phyloP scores from a whole-genome alignment of 2,113 vertebrate species.

The Dolichallabes microphthalmus region DNA sequence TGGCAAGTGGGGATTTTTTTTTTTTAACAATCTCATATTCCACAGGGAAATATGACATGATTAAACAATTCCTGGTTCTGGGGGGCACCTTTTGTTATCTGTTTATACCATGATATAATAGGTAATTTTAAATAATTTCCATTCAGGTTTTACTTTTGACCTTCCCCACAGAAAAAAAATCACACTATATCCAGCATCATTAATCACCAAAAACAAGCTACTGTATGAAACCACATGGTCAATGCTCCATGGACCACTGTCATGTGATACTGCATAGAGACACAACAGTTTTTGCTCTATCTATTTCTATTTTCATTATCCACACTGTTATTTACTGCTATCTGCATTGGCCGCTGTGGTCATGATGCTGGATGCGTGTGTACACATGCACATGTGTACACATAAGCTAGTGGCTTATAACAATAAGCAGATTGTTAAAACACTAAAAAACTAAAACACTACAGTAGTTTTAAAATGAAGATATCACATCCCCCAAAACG shows the following conservation, averaged over 20 bases:
- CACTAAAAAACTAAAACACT: no score
- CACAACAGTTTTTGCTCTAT: no score
- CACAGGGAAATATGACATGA: not conserved
- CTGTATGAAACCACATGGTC: not conserved
- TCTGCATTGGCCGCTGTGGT: no score
- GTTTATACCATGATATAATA: not conserved
- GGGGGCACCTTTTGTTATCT: not conserved
- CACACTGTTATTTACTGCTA: no score
- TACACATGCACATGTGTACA: no score
- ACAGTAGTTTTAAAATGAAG: no score
- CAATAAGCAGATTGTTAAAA: no score
- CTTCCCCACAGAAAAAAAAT: not conserved
- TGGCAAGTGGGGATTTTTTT: not conserved
- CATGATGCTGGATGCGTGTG: no score
- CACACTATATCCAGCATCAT: not conserved
- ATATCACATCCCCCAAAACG: no score
- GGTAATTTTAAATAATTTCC: not conserved
- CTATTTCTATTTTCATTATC: no score
- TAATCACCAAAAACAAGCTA: slow-evolving; percentile 26
- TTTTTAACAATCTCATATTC: not conserved
- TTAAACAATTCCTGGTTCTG: not conserved
- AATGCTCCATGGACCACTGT: not conserved
- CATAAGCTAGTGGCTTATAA: no score
- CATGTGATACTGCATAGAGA: not conserved
- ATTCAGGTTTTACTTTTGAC: not conserved